phyloP scores from a whole-genome alignment of 2,888 invertebrate genomes.

The Rhabditophanes sp. region DNA sequence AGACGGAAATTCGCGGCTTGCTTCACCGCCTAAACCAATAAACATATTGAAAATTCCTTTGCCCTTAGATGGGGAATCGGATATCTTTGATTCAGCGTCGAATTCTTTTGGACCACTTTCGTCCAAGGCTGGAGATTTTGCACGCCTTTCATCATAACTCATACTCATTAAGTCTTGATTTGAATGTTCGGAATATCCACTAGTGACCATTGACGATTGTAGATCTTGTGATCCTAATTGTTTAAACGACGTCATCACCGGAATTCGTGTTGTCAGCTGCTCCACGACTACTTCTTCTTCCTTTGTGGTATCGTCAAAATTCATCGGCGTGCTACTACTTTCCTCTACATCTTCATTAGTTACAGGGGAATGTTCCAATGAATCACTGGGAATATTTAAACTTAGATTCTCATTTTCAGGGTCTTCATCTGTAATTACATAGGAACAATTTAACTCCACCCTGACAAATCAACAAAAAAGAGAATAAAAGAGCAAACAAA shows the following conservation, averaged over 20 bases:
- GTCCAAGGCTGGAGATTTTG: too few species aligned
- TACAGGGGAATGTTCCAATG: slow-evolving; percentile 1
- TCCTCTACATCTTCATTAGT: neutral
- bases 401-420: slow-evolving; percentile 1
- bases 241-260: slow-evolving; percentile 34
- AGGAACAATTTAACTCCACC: neutral
- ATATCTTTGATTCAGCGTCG: slow-evolving; percentile 1
- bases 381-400: slow-evolving; percentile 3
- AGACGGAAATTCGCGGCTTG: too few species aligned
- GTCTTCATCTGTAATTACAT: neutral
- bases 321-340: too few species aligned
- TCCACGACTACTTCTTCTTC: too few species aligned
- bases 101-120: slow-evolving; percentile 1
- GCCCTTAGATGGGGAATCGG: slow-evolving; percentile 4
- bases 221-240: slow-evolving; percentile 19
- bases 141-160: too few species aligned
- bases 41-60: slow-evolving; percentile 37
- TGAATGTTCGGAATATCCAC: slow-evolving; percentile 12
- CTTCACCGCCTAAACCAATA: slow-evolving; percentile 24
- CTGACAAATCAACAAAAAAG: neutral
- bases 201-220: slow-evolving; percentile 15
- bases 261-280: too few species aligned
- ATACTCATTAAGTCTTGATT: too few species aligned
- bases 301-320: too few species aligned
- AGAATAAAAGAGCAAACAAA: neutral